Evolutionary conservation across 92 coral and sea anemone species (phyloP), one percentile per base, ranked within the genome.

Genomic region (Virgularia gustaviana): DNA sequence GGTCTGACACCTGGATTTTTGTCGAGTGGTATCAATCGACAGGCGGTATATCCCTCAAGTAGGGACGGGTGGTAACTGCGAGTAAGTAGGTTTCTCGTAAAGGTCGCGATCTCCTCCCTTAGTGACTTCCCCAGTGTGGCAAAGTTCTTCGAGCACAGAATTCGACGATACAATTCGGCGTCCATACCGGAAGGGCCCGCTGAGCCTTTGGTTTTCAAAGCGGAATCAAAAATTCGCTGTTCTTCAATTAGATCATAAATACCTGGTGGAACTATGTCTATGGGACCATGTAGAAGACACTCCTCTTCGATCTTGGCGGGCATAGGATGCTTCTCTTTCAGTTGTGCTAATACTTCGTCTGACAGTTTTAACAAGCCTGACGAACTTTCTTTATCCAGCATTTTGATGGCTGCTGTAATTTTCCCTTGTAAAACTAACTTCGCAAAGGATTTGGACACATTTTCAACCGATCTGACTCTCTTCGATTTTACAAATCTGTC

Each of bases 21-120:
- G 75, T 81, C 82, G 20, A 81, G 76, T 8, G 82, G 85, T n/a
- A 81, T 81, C 37, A 81, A 36, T 64, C 85, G 75, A 44, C 85
- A 81, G 34, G 77, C 31, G 0, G 82, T 77, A 28, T n/a, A 77
- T 32, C 32, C 76, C 36, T 77, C 82, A 18, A 77, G 13, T 15
- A 53, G 54, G 0, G 78, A 70, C 0, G 83, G 83, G 20, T 78
- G 83, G 78, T 79, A 79, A 6, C 29, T n/a, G 0, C 36, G 20
- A 30, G 28, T 75, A 9, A 75, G 42, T 51, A 75, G 72, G 31
- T 75, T 75, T 60, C 80, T 61, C 4, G 79, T 74, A 41, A 74
- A 1, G 0, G 10, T 41, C 29, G 71, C 79, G 2, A 74, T 59
- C 23, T 74, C 71, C 29, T 74, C 71, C 24, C 79, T 74, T 15